Base-by-base conservation (phyloP, 1,140 invertebrate genomes). In the Lasioglossum albipes region DNA sequence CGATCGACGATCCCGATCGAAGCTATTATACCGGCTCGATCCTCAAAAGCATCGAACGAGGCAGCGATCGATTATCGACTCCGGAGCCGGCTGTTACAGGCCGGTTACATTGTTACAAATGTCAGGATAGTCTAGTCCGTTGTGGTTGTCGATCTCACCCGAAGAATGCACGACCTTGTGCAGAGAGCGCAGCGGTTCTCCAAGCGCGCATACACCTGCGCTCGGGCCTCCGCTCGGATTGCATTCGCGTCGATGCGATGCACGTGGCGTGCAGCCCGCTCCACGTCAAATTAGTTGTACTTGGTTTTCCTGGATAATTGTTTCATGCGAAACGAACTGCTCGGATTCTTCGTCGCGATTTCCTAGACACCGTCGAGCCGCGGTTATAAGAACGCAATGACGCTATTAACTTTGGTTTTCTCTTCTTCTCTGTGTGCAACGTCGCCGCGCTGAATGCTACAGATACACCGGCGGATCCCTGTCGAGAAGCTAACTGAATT, bases 91-190 rank as follows among this genome's bases (percentile, higher is more conserved):
- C 20, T 52, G 13, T 68, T 68, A 65, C 62, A 6, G 31, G 62
- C 36, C 13, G 31, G 66, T 45, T 68, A 68, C 66, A 68, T 52
- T 68, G 66, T 68, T 65, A 65, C 62, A 65, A 65, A 65, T 65
- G 62, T 65, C 62, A 65, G 62, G 31, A 31, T 31, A 36, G 31
- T 61, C 31, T 59, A n/a, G 57, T 18, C 62, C 16, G 31, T 41
- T 18, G 18, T 41, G 62, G 18, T 41, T 41, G 62, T 65, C 62
- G 62, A 65, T 65, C 62, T 65, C 62, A 27, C 31, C 31, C 62
- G 62, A 65, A 65, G 31, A 65, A 65, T 65, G 62, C 20, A 41
- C 62, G 62, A 20, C 62, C 62, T 65, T 65, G 62, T 41, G 6
- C 62, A 6, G 52, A 49, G 27, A 65, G 62, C 2, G 31, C 62